Base-by-base conservation (phyloP, 37 sponge, comb jelly and placozoan genomes). In the Spongia lamella region DNA sequence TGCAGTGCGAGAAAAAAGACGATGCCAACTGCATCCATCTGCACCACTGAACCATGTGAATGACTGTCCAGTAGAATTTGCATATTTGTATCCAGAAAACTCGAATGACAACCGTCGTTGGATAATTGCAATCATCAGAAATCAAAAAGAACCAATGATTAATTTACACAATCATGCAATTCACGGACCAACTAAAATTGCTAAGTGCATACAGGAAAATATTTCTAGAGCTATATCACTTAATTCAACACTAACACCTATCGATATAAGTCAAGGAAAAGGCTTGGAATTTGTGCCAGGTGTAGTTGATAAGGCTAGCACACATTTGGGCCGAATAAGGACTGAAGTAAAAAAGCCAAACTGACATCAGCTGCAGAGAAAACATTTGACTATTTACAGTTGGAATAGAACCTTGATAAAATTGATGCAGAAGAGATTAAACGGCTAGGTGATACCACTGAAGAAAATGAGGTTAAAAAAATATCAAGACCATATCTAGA, bases 261-360 rank as follows among this genome's bases (percentile, higher is more conserved):
- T 19, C 11, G 64, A 76, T 4, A 76, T 76, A 49, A 51, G 53
- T 63, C 11, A 25, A 76, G 76, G 76, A 31, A 76, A 76, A 25
- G 76, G 76, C 38, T 14, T 76, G 49, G 19, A 17, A 15, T 26
- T 50, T 19, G 33, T 60, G 14, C 76, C 76, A 17, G 61, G 62
- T 50, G 76, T 53, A 49, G 54, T 76, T 13, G 76, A 76, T 63
- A 38, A 47, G 21, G 76, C 76, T 29, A 76, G 76, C 26, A 50
- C 51, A 29, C 76, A 76, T 52, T n/a, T 76, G 22, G 76, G 76
- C 25, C 61, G 26, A 50, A 24, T 76, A 9, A 29, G 63, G 50
- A 39, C 63, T 29, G 61, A 73, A 27, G 75, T 73, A 14, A 73
- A 27, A 38, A 58, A 76, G 35, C 32, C 47, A 50, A 76, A 63